Conservation (phyloP, 2,888 invertebrate species). For the Marasmarcha lunaedactyla region DNA sequence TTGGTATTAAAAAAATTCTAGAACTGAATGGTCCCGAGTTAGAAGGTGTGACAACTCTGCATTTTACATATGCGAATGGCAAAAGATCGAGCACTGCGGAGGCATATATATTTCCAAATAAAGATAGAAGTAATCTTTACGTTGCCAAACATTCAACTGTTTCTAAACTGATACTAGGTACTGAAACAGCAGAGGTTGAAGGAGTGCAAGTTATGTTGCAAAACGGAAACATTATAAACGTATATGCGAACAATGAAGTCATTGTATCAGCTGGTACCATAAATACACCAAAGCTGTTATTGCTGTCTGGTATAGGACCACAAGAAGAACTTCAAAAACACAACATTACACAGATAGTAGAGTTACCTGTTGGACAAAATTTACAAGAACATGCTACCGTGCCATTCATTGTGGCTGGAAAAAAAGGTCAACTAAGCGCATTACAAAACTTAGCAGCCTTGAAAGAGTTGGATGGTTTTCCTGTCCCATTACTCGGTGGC, state of each 20-base stretch:
- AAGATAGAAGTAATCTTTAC: conserved; percentile 33
- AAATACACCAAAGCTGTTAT: conserved; percentile 43
- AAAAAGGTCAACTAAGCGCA: conserved; percentile 24
- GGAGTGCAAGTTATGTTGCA: conserved; percentile 33
- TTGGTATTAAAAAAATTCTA: conserved; percentile 23
- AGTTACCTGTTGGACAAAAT: conserved; percentile 50
- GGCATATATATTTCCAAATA: conserved; percentile 31
- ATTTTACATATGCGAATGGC: conserved; percentile 31
- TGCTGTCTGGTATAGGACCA: conserved; percentile 52
- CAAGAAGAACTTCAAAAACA: conserved; percentile 26
- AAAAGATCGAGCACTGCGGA: conserved; percentile 50
- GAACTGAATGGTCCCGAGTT: conserved; percentile 25
- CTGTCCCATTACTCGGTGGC: conserved; percentile 4
- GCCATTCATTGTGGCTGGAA: conserved; percentile 31
- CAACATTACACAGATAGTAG: conserved; percentile 27
- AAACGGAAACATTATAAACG: conserved; percentile 24
- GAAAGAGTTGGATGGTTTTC: conserved; percentile 21
- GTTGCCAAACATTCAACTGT: conserved; percentile 39
- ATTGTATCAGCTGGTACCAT: conserved; percentile 46
- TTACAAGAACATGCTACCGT: conserved; percentile 40
- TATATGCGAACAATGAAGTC: conserved; percentile 37
- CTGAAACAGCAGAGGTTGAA: conserved; percentile 23
- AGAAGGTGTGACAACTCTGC: conserved; percentile 22
- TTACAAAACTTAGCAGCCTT: conserved; percentile 19
- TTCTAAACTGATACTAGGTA: conserved; percentile 37